Conservation (phyloP, 2,888 invertebrate genomes). For the Chalcosyrphus nemorum region DNA sequence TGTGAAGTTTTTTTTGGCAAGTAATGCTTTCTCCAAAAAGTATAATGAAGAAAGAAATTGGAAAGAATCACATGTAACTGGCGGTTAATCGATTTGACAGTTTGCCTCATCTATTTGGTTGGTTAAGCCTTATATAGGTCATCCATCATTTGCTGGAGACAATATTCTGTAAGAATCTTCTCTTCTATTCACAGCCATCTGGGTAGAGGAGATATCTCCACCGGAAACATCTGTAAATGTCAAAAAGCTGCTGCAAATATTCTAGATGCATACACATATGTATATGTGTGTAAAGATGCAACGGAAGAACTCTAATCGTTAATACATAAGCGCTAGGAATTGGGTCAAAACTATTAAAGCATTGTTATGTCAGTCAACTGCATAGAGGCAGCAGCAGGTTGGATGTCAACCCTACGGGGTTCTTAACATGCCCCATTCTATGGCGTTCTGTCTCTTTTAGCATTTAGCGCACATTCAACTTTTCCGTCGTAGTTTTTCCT, state of each 20-base stretch:
- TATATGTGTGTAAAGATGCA: constrained; percentile 31
- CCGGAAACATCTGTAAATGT: constrained; percentile 67
- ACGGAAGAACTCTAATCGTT: constrained; percentile 72
- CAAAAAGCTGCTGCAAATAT: constrained; percentile 54
- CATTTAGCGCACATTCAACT: constrained; percentile 54
- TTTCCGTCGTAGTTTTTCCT: constrained; percentile 6
- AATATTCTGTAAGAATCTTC: too few relatives aligned
- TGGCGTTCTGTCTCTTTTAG: background rate
- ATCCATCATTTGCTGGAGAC: too few relatives aligned
- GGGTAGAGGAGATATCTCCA: constrained; percentile 23
- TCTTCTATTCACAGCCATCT: background rate
- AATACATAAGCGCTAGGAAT: constrained; percentile 66
- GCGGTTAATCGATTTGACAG: constrained; percentile 38
- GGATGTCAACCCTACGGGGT: constrained; percentile 59
- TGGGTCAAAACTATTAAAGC: constrained; percentile 73
- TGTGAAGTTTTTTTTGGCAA: constrained; percentile 21
- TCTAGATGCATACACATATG: constrained; percentile 22
- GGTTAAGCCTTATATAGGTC: constrained; percentile 57
- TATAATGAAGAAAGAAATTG: background rate
- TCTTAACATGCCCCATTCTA: constrained; percentile 40
- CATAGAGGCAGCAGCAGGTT: constrained; percentile 35
- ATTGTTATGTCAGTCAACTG: constrained; percentile 72
- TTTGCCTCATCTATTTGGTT: constrained; percentile 12
- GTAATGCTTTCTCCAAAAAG: constrained; percentile 56
- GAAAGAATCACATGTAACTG: constrained; percentile 12